Conservation (phyloP, 2,888 invertebrate species). For the Orgyia antiqua region DNA sequence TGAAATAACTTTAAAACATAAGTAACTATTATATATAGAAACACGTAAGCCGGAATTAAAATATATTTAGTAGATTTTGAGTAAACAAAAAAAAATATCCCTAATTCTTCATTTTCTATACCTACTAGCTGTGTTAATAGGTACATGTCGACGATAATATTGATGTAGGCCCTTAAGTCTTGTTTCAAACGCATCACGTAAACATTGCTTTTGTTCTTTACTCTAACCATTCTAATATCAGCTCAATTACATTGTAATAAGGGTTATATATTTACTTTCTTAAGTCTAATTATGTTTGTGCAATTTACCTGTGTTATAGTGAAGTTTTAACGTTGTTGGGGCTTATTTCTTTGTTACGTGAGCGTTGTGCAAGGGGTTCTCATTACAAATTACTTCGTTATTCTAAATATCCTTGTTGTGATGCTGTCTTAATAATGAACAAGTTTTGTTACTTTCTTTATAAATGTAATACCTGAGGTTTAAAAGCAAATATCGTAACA, state of each 20-base stretch:
- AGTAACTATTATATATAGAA: too few species aligned
- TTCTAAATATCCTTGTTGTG: constrained; percentile 14
- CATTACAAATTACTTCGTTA: constrained; percentile 35
- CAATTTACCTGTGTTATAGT: constrained; percentile 33
- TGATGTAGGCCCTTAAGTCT: too few species aligned
- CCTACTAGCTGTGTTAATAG: too few species aligned
- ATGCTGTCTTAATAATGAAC: constrained; percentile 5
- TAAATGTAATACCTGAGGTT: too few species aligned
- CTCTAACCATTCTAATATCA: constrained; percentile 8
- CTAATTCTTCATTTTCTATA: too few species aligned
- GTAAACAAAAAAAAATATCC: too few species aligned
- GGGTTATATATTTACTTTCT: constrained; percentile 4
- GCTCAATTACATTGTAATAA: constrained; percentile 10
- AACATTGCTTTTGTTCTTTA: constrained; percentile 22
- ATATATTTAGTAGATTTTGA: too few species aligned
- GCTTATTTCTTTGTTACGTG: constrained; percentile 47
- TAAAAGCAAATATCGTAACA: too few species aligned
- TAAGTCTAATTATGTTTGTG: constrained; percentile 16
- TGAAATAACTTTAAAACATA: too few species aligned
- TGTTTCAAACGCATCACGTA: constrained; percentile 28
- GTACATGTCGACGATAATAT: too few species aligned
- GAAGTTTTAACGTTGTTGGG: constrained; percentile 42
- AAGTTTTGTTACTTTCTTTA: too few species aligned
- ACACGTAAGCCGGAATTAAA: too few species aligned
- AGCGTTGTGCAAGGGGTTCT: constrained; percentile 30